Evolutionary conservation across 2,888 invertebrate genomes (phyloP), one percentile per base, ranked within the genome.

Genomic region (Eustalomyia histrio): DNA sequence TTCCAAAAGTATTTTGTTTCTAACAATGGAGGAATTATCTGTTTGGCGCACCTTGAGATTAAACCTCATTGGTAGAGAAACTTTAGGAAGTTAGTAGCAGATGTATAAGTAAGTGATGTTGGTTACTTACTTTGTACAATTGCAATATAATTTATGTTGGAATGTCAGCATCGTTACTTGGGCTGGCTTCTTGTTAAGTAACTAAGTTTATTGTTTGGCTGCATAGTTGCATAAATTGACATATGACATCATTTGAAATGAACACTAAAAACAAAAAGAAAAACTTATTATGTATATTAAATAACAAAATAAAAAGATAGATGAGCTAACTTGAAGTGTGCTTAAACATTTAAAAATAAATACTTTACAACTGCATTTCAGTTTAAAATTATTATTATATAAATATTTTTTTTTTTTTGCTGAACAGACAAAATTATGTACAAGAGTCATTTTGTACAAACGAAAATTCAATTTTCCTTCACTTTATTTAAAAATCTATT

Each of bases 211-310:
- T 55, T 18, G n/a, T 14, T 68, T 17, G 1, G 29, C 17, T 69
- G 68, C 68, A 57, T 68, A n/a, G 47, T 39, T 75, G 68, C 73
- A 61, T 63, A 71, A 53, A 73, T 55, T 75, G 65, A 58, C 72
- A 64, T 52, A 80, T 80, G 80, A 80, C 80, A 76, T 76, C 80
- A 80, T 80, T 43, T 60, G 35, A 63, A 67, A 65, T 18, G 71
- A 57, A 60, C 43, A 0, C 29, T 29, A 6, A 60, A 53, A 43
- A 60, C 18, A 60, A 60, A 60, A 60, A 35, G 1, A n/a, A n/a
- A n/a, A n/a, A n/a, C n/a, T n/a, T 39, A 21, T 55, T 14, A 14
- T 18, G 21, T 53, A n/a, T 61, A 29, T 64, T 67, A 50, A 57
- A 50, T 39, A 65, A 17, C 24, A 33, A 7, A 9, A 65, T n/a